Base-by-base conservation (phyloP, 2,797 vertebrate species). In the Hapalemur alaotrensis region DNA sequence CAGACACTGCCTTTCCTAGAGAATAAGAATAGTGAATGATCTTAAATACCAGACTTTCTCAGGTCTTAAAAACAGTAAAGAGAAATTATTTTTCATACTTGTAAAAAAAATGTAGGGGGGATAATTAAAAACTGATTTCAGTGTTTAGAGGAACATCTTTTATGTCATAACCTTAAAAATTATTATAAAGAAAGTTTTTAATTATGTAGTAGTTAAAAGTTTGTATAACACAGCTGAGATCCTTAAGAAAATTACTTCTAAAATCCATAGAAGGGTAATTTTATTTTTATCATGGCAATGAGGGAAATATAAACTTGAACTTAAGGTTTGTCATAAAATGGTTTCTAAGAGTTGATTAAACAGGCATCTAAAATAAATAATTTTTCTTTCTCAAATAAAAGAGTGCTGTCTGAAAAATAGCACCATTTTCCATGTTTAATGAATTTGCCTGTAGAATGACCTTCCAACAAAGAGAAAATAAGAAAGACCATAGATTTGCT, bases 281-380 rank as follows among this genome's bases (percentile, higher is more conserved):
- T 96, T 54, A n/a, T 54, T 84, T 65, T 54, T 84, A 92, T 65
- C 48, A 54, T 67, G 41, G 17, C 50, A 89, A 9, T 50, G 73
- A 50, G 38, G 32, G 48, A 46, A 10, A 7, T 80, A 67, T 23
- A 84, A 84, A 76, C 54, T 72, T 61, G 43, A 94, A 92, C 59
- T 46, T 72, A 72, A 83, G 32, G 0, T 83, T 79, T 67, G 46
- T 79, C 73, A 67, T 43, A 67, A 30, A 50, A 57, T 43, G 41
- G 5, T 90, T 96, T 96, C 59, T 91, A 76, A 88, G 43, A 88
- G 38, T 54, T 87, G 59, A 70, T 38, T 92, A 72, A 95, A 85
- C 4, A 61, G 32, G 2, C 30, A 67, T 48, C 28, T 91, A 86
- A 65, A 94, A 82, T 84, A 75, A 69, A 54, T 80, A 72, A n/a